phyloP scores from a whole-genome alignment of 2,797 vertebrate species.

The Xiphorhynchus erythropygius region DNA sequence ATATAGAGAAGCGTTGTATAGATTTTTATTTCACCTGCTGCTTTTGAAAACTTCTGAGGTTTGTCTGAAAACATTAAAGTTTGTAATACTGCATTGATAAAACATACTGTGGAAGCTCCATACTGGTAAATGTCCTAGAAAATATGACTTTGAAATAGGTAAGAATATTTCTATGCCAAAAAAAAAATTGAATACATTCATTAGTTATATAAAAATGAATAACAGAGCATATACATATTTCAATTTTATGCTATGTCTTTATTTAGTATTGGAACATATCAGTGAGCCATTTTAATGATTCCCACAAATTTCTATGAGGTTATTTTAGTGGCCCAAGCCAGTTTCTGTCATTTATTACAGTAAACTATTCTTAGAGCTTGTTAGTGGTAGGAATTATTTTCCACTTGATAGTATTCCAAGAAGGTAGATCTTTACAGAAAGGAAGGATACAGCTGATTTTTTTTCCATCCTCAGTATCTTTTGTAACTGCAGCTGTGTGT shows the following conservation, averaged over 20 bases:
- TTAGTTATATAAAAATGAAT: slow-evolving; percentile 12
- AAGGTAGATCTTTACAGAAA: neutral
- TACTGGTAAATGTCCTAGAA: neutral
- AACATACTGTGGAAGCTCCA: neutral
- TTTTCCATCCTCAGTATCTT: neutral
- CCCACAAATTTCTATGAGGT: neutral
- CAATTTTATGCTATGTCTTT: neutral
- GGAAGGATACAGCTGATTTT: slow-evolving; percentile 1
- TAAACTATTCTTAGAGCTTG: neutral
- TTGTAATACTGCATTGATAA: neutral
- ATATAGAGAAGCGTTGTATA: neutral
- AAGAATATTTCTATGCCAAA: neutral
- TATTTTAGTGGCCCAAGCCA: slow-evolving; percentile 4
- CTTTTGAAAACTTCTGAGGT: neutral
- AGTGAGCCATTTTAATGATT: slow-evolving; percentile 10
- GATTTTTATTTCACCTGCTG: neutral
- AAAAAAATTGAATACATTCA: neutral
- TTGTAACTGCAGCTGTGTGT: neutral
- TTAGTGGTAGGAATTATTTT: slow-evolving; percentile 19
- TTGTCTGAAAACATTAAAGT: neutral
- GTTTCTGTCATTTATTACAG: neutral
- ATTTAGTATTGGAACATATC: neutral
- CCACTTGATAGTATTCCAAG: slow-evolving; percentile 11
- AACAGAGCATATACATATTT: neutral
- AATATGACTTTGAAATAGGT: neutral